Base-by-base conservation (phyloP, 2,888 invertebrate genomes). In the Lycaena phlaeas region DNA sequence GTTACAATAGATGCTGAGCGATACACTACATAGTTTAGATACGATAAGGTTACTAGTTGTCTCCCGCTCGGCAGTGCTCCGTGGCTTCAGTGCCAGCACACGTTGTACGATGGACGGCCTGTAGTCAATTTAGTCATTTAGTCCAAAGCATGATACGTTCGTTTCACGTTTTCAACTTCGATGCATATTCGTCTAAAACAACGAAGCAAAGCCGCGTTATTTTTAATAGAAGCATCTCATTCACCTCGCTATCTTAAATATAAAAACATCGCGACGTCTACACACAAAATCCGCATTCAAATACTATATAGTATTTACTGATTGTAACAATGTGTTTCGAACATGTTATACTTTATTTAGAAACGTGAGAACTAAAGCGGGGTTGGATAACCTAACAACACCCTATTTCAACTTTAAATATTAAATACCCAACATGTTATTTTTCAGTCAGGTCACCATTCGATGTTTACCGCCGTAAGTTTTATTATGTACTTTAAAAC, bases 171-270 rank as follows among this genome's bases (percentile, higher is more conserved):
- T n/a, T n/a, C n/a, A n/a, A n/a, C n/a, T n/a, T n/a, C n/a, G 12
- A 11, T 12, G 34, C 22, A 11, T 14, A 29, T 29, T 40, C 38
- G 22, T 27, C 31, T 47, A 50, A 59, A 55, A 40, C 64, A 58
- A 71, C 72, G 70, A 71, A 66, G 68, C 65, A 56, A 53, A 55
- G 61, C 54, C 59, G 42, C 51, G 49, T 49, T 55, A 56, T 56
- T 61, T 64, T 68, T 74, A 77, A 64, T 67, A 69, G 65, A 78
- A 79, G 79, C 76, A 64, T 71, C 59, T 64, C 75, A 75, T 71
- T 71, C 73, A 67, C 78, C 60, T 65, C 60, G 63, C 60, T 59
- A 63, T 67, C 54, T 56, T 52, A 60, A 58, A 54, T 53, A 55
- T 57, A 50, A 56, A 59, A 63, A 45, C 48, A 39, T 38, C 43